These are phyloP conservation scores for Lepetodrilus schrolli DNA, from an alignment of 2,888 invertebrate species.

Conservation along the genomic window DNA sequence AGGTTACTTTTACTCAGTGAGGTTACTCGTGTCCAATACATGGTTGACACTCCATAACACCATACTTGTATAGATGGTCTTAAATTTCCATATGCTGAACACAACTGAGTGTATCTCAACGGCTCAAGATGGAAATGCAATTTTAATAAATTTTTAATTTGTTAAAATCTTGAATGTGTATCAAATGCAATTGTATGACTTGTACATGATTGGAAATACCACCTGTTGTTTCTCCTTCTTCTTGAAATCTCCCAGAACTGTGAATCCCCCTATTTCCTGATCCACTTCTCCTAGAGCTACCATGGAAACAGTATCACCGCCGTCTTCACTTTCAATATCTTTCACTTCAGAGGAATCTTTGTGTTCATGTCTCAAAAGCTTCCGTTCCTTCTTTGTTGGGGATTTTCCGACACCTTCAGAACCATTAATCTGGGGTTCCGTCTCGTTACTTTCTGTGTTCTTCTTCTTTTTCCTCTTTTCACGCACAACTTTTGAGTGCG, in stretches of 20 bases:
- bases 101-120: not conserved
- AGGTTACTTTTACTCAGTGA: not conserved
- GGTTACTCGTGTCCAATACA: not conserved
- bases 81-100: not conserved
- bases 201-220: too few species aligned
- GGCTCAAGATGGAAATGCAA: too few species aligned
- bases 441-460: not conserved
- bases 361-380: not conserved
- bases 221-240: constrained; percentile 74
- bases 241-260: constrained; percentile 82
- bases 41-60: too few species aligned
- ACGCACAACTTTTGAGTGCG: constrained; percentile 9
- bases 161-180: too few species aligned
- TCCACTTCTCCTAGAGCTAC: constrained; percentile 39
- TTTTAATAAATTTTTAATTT: too few species aligned
- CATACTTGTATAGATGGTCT: not conserved
- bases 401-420: not conserved
- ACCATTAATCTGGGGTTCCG: constrained; percentile 27
- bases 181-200: too few species aligned
- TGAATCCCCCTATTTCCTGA: constrained; percentile 77
- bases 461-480: constrained; percentile 24
- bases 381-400: not conserved
- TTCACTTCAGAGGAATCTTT: not conserved
- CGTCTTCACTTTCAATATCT: constrained; percentile 34
- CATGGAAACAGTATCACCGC: constrained; percentile 63